Evolutionary conservation across 2,113 vertebrate genomes (phyloP).

Genomic region (Blennius ocellaris): DNA sequence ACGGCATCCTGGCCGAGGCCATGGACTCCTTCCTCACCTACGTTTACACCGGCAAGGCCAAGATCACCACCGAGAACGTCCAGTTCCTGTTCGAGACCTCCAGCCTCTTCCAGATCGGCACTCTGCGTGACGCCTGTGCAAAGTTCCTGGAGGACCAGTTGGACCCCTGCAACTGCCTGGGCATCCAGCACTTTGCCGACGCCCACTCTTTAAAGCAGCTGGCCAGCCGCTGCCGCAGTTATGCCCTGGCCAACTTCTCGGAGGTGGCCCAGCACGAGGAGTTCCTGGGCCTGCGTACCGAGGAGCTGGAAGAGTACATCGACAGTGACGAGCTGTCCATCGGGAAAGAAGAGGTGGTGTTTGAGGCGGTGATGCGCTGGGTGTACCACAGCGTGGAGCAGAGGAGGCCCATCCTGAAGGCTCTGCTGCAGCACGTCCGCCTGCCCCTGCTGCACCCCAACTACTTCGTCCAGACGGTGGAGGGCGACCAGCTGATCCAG

Average conservation of each 20-base stretch:
- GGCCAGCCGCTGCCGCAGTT: constrained; percentile 91
- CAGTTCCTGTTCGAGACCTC: constrained; percentile 98
- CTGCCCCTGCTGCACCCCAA: constrained; percentile 95
- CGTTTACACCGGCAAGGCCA: constrained; percentile 96
- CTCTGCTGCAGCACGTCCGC: constrained; percentile 93
- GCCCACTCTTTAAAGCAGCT: constrained; percentile 94
- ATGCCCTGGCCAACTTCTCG: constrained; percentile 91
- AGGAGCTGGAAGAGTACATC: constrained; percentile 96
- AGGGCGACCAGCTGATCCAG: constrained; percentile 96
- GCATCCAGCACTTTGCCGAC: constrained; percentile 96
- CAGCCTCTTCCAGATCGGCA: constrained; percentile 95
- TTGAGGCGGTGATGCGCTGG: constrained; percentile 98
- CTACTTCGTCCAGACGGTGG: constrained; percentile 99
- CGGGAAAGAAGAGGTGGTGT: constrained; percentile 94
- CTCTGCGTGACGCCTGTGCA: constrained; percentile 94
- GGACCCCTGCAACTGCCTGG: constrained; percentile 97
- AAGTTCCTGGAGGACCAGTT: constrained; percentile 98
- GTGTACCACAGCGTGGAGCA: constrained; percentile 90
- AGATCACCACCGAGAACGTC: constrained; percentile 97
- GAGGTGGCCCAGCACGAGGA: constrained; percentile 95
- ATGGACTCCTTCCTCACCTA: constrained; percentile 98
- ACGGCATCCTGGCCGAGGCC: constrained; percentile 93
- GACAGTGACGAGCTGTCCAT: constrained; percentile 93
- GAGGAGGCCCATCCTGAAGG: constrained; percentile 89
- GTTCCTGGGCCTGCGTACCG: constrained; percentile 90